These are phyloP conservation scores for Dasypolia templi DNA, from an alignment of 2,888 invertebrate species.

Conservation along the genomic window DNA sequence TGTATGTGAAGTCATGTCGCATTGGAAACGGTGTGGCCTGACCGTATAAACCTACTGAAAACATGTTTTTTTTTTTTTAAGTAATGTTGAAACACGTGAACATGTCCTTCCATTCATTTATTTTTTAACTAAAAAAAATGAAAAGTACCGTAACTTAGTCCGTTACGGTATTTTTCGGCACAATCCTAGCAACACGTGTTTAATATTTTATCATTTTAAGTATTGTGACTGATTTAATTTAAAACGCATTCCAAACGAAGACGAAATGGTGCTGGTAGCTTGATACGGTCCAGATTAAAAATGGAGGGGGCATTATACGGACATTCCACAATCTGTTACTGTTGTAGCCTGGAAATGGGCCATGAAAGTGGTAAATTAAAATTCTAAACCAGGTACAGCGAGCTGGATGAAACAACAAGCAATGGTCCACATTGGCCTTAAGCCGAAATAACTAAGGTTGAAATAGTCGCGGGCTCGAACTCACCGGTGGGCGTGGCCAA, in stretches of 20 bases:
- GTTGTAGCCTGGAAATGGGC: neutral
- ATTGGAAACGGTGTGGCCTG: neutral
- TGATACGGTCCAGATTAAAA: constrained; percentile 38
- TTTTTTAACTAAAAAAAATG: neutral
- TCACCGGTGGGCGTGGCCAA: no score
- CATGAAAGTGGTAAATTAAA: neutral
- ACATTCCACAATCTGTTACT: neutral
- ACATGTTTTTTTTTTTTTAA: no score
- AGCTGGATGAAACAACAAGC: neutral
- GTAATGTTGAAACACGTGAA: no score
- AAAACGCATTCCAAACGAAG: constrained; percentile 24
- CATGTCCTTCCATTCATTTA: constrained; percentile 10
- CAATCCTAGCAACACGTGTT: constrained; percentile 5
- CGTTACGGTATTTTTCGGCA: neutral
- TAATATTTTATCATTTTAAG: constrained; percentile 27
- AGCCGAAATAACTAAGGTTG: neutral
- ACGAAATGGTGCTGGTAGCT: constrained; percentile 4
- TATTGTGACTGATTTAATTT: constrained; percentile 30
- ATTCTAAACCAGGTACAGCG: neutral
- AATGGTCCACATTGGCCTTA: neutral
- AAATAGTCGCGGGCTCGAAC: neutral
- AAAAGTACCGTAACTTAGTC: no score
- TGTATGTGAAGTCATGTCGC: neutral
- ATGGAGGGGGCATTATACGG: neutral
- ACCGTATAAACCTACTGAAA: constrained; percentile 22